Base-by-base conservation (phyloP, 2,888 invertebrate species). In the Cotesia congregata region DNA sequence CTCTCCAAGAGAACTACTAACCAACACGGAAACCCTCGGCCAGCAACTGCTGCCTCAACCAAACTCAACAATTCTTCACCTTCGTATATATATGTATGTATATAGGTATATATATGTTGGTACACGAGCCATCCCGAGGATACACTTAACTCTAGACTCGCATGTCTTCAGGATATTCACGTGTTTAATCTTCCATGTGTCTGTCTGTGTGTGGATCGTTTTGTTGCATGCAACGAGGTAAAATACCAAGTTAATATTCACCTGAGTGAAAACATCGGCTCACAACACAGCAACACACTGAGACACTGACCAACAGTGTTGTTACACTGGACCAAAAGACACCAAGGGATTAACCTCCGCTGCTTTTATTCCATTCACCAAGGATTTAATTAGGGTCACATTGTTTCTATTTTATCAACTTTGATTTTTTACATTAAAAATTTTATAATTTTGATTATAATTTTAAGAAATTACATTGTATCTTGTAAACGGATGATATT, bases 1-100 rank as follows among this genome's bases (percentile, higher is more conserved):
- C 93, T 93, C 93, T 78, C 84, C 86, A 85, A 74, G 83, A 85
- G 85, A 85, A 84, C 85, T 85, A 85, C 86, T 85, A 86, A 86
- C 85, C 86, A 85, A 84, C 86, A 80, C 85, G 86, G 85, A 87
- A 87, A 88, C 85, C 85, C 85, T 79, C 79, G 78, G 80, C 78
- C 77, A 79, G 75, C 75, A 74, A 38, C 61, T 77, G 64, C n/a
- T 60, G 15, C 39, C 17, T 41, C 39, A 7, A 60, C 40, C 15
- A 38, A 61, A 41, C 68, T 41, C 9, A 50, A 50, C 50, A 50
- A 50, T 50, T 50, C 50, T 12, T 12, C 50, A 50, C 50, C 50
- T 12, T 38, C 67, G 59, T 9, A 30, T 65, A 39, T 59, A 7
- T n/a, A 15, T 68, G 5, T 17, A 9, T 41, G 15, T 17, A 7